Base-by-base conservation (phyloP, 1,140 invertebrate genomes). In the Macrotrachela quadricornifera region DNA sequence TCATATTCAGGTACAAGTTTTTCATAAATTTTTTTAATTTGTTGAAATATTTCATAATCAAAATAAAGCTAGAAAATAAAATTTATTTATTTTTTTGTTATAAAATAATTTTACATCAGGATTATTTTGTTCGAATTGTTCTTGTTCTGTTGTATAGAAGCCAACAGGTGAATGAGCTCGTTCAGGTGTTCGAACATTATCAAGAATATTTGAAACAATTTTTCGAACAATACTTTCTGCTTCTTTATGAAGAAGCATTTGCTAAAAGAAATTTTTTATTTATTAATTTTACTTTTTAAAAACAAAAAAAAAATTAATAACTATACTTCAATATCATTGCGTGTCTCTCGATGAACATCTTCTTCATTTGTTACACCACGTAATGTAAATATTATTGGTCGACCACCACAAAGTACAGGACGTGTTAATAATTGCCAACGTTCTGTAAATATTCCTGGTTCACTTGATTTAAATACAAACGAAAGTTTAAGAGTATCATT, bases 391-490 rank as follows among this genome's bases (percentile, higher is more conserved):
- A 68, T 49, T 16, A 71, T 54, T 10, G 60, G 56, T 0, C 65
- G 65, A 0, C 66, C 67, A 44, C 65, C 64, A 58, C 61, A 62
- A 4, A 71, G 50, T 1, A 61, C 59, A 6, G 69, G 69, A 14
- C 63, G 58, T 9, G 67, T 71, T 53, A 47, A 60, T 53, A 71
- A 63, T 55, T 63, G 57, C 69, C 67, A 71, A 53, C 65, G 64
- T 49, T 71, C 69, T 1, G 60, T 59, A 54, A 67, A 70, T 6
- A 71, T 64, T 4, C 69, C 69, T 39, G 64, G 61, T 57, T 65
- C 64, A 13, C 59, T 60, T 6, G 69, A 71, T 51, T 71, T 71
- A 55, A 71, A 71, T 3, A 68, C 63, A 58, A 70, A 69, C 1
- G 64, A 66, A 46, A 71, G 63, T 48, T 63, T 62, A 56, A 67